Evolutionary conservation across 1,140 invertebrate genomes (phyloP).

Genomic region (Proctacanthus coquilletti): DNA sequence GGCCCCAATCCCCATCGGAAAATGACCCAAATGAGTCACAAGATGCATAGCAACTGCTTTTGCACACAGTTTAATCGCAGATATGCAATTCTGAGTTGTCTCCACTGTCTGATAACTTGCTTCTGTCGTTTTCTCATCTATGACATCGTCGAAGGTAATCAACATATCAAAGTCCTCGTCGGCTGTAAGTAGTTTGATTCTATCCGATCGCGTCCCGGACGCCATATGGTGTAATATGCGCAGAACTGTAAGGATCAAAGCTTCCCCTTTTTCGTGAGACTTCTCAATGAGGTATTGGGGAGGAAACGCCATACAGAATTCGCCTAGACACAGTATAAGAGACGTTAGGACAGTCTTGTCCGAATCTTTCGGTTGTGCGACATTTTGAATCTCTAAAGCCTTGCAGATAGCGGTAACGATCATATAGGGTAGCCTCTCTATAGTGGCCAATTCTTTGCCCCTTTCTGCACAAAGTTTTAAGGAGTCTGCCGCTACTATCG

Average conservation of each 20-base stretch:
- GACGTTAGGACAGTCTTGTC: constrained; percentile 64
- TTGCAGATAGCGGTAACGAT: constrained; percentile 26
- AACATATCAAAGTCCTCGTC: constrained; percentile 54
- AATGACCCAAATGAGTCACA: constrained; percentile 75
- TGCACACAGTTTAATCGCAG: constrained; percentile 45
- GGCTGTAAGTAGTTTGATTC: constrained; percentile 23
- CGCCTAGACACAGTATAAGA: constrained; percentile 75
- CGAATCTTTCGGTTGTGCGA: constrained; percentile 34
- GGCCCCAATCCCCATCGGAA: constrained; percentile 78
- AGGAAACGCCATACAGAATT: constrained; percentile 68
- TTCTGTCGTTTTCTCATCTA: constrained; percentile 23
- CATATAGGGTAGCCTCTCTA: constrained; percentile 24
- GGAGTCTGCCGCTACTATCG: constrained; percentile 25
- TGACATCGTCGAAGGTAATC: constrained; percentile 49
- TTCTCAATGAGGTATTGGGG: constrained; percentile 16
- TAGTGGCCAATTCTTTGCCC: constrained; percentile 19
- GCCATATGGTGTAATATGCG: constrained; percentile 33
- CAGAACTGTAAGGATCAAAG: constrained; percentile 38
- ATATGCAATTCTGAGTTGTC: constrained; percentile 33
- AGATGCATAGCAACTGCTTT: constrained; percentile 62
- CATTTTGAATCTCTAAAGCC: constrained; percentile 26
- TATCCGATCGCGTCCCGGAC: constrained; percentile 25
- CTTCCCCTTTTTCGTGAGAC: constrained; percentile 32
- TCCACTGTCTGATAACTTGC: constrained; percentile 28
- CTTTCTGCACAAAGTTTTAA: constrained; percentile 24